Evolutionary conservation across 2,888 invertebrate genomes (phyloP), one percentile per base, ranked within the genome.

Genomic region (Palloptera scutellata): DNA sequence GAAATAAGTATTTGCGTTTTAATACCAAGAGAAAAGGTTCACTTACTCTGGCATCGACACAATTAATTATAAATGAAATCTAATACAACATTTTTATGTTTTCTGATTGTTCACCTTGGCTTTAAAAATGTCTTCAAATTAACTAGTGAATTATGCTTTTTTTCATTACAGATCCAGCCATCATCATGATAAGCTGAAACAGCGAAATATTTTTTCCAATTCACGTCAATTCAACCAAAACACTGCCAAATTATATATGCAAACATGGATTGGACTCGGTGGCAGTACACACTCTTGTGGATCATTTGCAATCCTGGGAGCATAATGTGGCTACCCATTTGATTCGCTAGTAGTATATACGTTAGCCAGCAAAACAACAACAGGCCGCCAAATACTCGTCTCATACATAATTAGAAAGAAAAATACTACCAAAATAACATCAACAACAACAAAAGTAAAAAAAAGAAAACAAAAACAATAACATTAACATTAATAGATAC

Each of bases 231-330:
- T 63, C 45, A 48, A 43, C 43, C 30, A 55, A 12, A 19, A 42
- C 30, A 2, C 30, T 30, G 30, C 12, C 19, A 13, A 45, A 52
- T 48, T 11, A 17, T 63, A 57, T 67, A 75, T 74, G 70, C 78
- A 73, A 79, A 78, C 77, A 84, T 84, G 84, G 84, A 84, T 79
- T 85, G 84, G 85, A 84, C 81, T 77, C 80, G 83, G 77, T 82
- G 83, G 82, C 81, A 81, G 77, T 79, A 79, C 75, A 79, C 79
- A 73, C 80, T 81, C 74, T 77, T 83, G 74, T 83, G 83, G 81
- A 77, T 75, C 74, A 79, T 76, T 76, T 75, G 73, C 68, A 78
- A 76, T 72, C 75, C 74, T 72, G 75, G 73, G 70, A 77, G 77
- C 72, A 74, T 76, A 78, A 79, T 79, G 81, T 81, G 82, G 82